A percentile compares a stretch with the other conserved stretches of the same genome.
phyloP scores from a whole-genome alignment of 1,140 invertebrate genomes.

The Scylla paramamosain region DNA sequence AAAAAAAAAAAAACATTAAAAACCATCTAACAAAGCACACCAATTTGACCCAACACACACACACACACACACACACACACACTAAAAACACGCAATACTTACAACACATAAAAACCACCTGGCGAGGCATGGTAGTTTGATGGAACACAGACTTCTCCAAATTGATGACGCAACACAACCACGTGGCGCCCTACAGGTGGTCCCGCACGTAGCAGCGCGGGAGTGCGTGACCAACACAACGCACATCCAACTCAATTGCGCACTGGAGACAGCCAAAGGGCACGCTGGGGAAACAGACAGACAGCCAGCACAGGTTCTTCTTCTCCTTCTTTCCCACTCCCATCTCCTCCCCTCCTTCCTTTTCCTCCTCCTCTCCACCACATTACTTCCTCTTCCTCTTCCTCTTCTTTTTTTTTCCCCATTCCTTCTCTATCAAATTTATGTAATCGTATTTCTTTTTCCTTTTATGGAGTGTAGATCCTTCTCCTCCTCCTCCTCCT shows the following conservation, averaged over 20 bases:
- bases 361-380: background rate
- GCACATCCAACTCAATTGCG: background rate
- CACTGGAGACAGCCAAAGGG: background rate
- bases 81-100: background rate
- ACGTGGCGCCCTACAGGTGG: too few relatives aligned
- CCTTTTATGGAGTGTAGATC: background rate
- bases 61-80: constrained; percentile 40
- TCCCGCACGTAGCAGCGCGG: background rate
- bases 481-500: background rate
- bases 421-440: background rate
- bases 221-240: background rate
- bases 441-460: background rate
- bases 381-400: background rate
- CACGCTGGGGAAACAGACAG: background rate
- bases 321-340: background rate
- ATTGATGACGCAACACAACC: too few relatives aligned
- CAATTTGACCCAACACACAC: background rate
- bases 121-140: background rate
- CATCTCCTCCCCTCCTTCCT: background rate
- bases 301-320: background rate
- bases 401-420: background rate
- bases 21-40: background rate
- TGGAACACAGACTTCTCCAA: background rate
- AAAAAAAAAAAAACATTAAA: background rate
- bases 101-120: background rate